Percentiles rank a stretch among this genome's conserved stretches.
phyloP scores from a whole-genome alignment of 2,113 vertebrate genomes.

The Acinonyx jubatus region DNA sequence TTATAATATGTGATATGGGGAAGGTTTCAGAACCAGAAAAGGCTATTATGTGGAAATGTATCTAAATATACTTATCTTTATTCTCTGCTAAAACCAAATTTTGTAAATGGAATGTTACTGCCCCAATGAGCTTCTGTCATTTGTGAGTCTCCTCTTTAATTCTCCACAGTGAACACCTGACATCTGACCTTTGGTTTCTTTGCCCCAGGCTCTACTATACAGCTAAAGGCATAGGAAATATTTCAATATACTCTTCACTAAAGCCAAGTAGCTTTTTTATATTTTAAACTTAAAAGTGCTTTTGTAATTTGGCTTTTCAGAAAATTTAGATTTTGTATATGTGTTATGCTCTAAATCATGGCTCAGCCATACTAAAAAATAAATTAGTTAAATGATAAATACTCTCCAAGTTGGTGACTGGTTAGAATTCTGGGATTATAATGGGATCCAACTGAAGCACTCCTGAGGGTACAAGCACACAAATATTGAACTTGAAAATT shows the following conservation, averaged over 20 bases:
- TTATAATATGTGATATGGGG: not conserved
- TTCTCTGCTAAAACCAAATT: slow-evolving; percentile 10
- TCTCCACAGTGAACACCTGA: slow-evolving; percentile 4
- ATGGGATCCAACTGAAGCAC: slow-evolving; percentile 61
- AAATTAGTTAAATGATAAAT: slow-evolving; percentile 40
- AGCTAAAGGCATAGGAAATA: not conserved
- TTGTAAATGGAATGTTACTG: slow-evolving; percentile 29
- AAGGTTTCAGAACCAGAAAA: slow-evolving; percentile 1
- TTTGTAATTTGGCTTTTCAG: slow-evolving; percentile 25
- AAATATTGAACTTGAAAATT: slow-evolving; percentile 80
- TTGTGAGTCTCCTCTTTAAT: slow-evolving; percentile 42
- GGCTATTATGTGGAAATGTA: not conserved
- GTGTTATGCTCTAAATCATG: not conserved
- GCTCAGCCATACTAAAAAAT: slow-evolving; percentile 23
- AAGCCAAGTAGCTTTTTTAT: not conserved
- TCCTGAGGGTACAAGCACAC: slow-evolving; percentile 65
- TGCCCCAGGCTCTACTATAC: not conserved
- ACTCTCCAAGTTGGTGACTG: slow-evolving; percentile 29
- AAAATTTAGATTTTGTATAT: not conserved
- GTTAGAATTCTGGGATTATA: slow-evolving; percentile 63
- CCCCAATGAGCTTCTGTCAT: not conserved
- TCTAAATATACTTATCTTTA: not conserved
- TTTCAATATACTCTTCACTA: not conserved
- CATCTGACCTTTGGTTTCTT: slow-evolving; percentile 14
- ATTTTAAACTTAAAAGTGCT: not conserved